Conservation (phyloP, 2,797 vertebrate species). For the Argentina silus region DNA sequence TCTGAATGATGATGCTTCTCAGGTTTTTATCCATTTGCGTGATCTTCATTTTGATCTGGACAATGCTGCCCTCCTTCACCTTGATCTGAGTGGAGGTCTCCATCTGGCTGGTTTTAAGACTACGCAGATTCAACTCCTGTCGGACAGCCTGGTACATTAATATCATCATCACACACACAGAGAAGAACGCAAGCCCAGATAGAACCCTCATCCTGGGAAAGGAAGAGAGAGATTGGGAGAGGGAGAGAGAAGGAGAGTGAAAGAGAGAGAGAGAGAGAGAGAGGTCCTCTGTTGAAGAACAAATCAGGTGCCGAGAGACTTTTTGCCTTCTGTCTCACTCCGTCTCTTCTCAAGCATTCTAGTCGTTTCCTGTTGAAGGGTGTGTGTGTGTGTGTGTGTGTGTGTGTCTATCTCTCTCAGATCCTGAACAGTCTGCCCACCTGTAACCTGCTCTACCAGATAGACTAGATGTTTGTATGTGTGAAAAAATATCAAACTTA, state of each 20-base stretch:
- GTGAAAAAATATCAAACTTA: neutral
- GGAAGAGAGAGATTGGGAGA: neutral
- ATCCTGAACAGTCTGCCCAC: neutral
- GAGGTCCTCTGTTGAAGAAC: neutral
- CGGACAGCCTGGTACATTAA: constrained; percentile 59
- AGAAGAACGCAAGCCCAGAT: constrained; percentile 24
- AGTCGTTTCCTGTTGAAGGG: neutral
- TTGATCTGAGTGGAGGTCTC: constrained; percentile 21
- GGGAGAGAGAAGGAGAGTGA: neutral
- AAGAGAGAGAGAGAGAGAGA: neutral
- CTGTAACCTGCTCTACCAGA: constrained; percentile 49
- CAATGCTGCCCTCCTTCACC: constrained; percentile 57
- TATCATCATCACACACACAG: constrained; percentile 36
- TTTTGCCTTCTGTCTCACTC: neutral
- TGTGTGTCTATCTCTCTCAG: neutral
- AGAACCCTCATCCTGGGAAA: constrained; percentile 58
- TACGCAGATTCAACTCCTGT: constrained; percentile 63
- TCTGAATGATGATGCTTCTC: neutral
- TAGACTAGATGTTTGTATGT: constrained; percentile 41
- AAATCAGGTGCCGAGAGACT: neutral
- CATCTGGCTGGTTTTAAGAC: neutral
- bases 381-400: neutral
- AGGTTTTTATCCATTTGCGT: constrained; percentile 32
- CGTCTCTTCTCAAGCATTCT: constrained; percentile 26
- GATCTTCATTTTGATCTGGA: constrained; percentile 43